Conservation (phyloP, 2,888 invertebrate genomes). For the Gerris lacustris region DNA sequence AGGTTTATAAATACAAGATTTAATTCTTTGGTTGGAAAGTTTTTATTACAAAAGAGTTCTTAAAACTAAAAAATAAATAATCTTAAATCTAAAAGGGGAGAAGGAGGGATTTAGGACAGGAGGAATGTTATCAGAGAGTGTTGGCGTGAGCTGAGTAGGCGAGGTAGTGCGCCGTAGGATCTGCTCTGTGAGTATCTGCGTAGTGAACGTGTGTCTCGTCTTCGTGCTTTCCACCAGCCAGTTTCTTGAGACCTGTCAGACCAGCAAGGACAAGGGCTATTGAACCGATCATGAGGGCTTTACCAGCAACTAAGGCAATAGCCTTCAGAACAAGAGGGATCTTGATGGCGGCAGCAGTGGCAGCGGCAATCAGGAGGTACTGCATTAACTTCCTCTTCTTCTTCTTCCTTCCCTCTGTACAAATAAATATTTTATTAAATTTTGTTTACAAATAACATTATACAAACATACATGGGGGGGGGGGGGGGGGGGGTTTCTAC, state of each 20-base stretch:
- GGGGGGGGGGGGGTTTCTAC: no score
- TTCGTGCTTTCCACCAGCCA: slow-evolving; percentile 21
- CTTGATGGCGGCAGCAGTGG: slow-evolving; percentile 55
- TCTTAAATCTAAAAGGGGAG: neutral
- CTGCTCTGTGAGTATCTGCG: slow-evolving; percentile 23
- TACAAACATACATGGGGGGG: no score
- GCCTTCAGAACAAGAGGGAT: slow-evolving; percentile 65
- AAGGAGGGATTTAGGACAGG: neutral
- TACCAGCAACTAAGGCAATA: slow-evolving; percentile 64
- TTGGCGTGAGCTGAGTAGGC: slow-evolving; percentile 21
- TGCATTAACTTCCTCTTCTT: slow-evolving; percentile 28
- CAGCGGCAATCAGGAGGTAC: slow-evolving; percentile 29
- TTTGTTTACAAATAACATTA: no score
- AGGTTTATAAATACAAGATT: no score
- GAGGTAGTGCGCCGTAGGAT: slow-evolving; percentile 22
- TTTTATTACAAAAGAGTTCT: neutral
- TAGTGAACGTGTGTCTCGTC: slow-evolving; percentile 23
- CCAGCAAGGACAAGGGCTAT: slow-evolving; percentile 68
- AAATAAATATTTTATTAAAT: neutral
- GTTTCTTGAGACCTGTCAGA: slow-evolving; percentile 41
- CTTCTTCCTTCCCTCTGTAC: slow-evolving; percentile 20
- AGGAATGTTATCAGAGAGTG: slow-evolving; percentile 3
- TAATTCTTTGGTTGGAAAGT: neutral
- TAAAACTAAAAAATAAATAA: neutral
- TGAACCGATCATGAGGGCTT: slow-evolving; percentile 68